These are phyloP conservation scores for Nemotelus nigrinus DNA, from an alignment of 2,888 invertebrate genomes.

Conservation along the genomic window DNA sequence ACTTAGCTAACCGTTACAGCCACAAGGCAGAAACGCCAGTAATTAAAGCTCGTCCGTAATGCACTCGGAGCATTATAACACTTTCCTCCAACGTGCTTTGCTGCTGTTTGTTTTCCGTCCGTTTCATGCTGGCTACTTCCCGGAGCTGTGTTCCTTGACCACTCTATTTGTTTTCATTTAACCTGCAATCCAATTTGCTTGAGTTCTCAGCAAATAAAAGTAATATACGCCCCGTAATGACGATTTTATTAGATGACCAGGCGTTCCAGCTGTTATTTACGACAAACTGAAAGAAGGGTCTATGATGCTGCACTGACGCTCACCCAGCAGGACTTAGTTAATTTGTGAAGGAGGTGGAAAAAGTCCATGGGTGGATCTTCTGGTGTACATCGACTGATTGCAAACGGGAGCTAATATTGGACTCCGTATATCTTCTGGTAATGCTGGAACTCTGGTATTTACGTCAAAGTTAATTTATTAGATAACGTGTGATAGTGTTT, in stretches of 20 bases:
- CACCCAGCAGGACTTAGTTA: not conserved
- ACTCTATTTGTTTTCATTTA: constrained; percentile 42
- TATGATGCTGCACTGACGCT: too few relatives aligned
- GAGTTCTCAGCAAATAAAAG: constrained; percentile 47
- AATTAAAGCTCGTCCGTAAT: constrained; percentile 25
- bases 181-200: constrained; percentile 40
- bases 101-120: not conserved
- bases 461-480: constrained; percentile 30
- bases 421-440: constrained; percentile 12
- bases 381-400: constrained; percentile 30
- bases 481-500: constrained; percentile 31
- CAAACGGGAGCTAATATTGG: constrained; percentile 24
- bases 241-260: constrained; percentile 48
- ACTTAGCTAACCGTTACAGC: not conserved
- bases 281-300: constrained; percentile 31
- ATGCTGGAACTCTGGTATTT: constrained; percentile 20
- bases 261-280: constrained; percentile 46
- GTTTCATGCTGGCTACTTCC: not conserved
- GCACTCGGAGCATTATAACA: constrained; percentile 5
- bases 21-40: not conserved
- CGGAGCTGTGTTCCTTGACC: not conserved
- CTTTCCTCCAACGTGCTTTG: not conserved
- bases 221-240: constrained; percentile 47
- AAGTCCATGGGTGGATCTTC: not conserved
- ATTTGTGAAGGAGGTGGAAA: not conserved